A percentile compares a stretch with the other conserved stretches of the same genome.
These are phyloP conservation scores for Chouioia cunea DNA, from an alignment of 2,888 invertebrate species.

Conservation along the genomic window DNA sequence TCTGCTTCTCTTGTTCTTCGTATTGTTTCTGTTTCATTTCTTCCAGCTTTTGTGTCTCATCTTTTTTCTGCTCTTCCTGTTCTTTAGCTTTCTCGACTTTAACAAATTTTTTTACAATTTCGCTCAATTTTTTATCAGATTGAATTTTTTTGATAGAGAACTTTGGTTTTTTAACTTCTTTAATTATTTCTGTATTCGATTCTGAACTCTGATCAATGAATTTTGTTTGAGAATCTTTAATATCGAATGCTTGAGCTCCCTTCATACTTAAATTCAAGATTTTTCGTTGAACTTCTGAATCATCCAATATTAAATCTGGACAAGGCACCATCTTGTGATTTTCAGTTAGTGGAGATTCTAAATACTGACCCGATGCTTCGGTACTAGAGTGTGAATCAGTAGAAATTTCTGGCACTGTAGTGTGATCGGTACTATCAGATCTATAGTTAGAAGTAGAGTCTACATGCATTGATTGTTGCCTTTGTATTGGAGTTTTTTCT, in stretches of 20 bases:
- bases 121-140: constrained; percentile 45
- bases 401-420: constrained; percentile 61
- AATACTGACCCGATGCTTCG: constrained; percentile 63
- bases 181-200: constrained; percentile 34
- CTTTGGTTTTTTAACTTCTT: constrained; percentile 22
- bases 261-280: constrained; percentile 12
- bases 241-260: constrained; percentile 26
- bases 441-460: constrained; percentile 61
- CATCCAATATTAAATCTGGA: constrained; percentile 61
- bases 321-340: constrained; percentile 60
- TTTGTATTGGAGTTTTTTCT: constrained; percentile 59
- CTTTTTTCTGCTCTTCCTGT: constrained; percentile 52
- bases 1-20: constrained; percentile 39
- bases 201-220: constrained; percentile 65
- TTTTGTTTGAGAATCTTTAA: constrained; percentile 56
- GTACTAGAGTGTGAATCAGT: constrained; percentile 64
- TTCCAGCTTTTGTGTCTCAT: constrained; percentile 28
- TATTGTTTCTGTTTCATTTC: constrained; percentile 1
- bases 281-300: constrained; percentile 51
- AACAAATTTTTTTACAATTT: constrained; percentile 43
- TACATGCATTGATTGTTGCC: constrained; percentile 47
- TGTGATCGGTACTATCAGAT: constrained; percentile 64
- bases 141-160: constrained; percentile 45
- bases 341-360: constrained; percentile 65
- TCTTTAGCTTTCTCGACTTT: constrained; percentile 60